Percentiles rank a stretch among this genome's conserved stretches.
These are phyloP conservation scores for Perca flavescens DNA, from an alignment of 2,113 vertebrate genomes.

Conservation along the genomic window DNA sequence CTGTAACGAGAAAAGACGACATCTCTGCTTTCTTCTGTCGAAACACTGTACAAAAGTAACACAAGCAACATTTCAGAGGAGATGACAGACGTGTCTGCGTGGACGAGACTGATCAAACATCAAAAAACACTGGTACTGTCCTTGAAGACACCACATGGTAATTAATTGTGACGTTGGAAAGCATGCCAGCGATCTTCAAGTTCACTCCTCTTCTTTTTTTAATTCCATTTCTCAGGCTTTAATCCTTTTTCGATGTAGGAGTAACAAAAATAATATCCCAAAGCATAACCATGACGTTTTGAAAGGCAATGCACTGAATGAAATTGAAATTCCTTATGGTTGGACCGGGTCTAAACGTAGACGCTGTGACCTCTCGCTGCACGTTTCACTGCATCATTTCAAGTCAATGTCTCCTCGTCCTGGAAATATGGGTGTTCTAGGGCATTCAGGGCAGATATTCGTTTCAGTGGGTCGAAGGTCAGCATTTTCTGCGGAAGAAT, in stretches of 20 bases:
- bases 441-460: conserved; percentile 89
- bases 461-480: conserved; percentile 88
- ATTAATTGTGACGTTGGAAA: conserved; percentile 58
- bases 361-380: conserved; percentile 45
- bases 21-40: conserved; percentile 7
- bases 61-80: conserved; percentile 34
- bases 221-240: conserved; percentile 34
- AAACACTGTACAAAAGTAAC: conserved; percentile 29
- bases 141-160: conserved; percentile 30
- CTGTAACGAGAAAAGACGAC: conserved; percentile 1
- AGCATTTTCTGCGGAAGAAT: conserved; percentile 87
- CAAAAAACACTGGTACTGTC: conserved; percentile 67
- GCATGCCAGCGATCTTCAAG: conserved; percentile 33
- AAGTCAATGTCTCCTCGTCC: conserved; percentile 70
- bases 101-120: conserved; percentile 37
- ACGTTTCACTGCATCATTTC: conserved; percentile 33
- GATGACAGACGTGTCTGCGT: conserved; percentile 30
- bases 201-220: conserved; percentile 51
- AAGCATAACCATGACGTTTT: conserved; percentile 32
- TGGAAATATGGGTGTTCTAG: conserved; percentile 86
- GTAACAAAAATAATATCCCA: conserved; percentile 52
- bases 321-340: conserved; percentile 43
- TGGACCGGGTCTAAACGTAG: conserved; percentile 42
- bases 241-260: conserved; percentile 48
- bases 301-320: conserved; percentile 45